Base-by-base conservation (phyloP, 2,113 vertebrate species). In the Thunnus thynnus region DNA sequence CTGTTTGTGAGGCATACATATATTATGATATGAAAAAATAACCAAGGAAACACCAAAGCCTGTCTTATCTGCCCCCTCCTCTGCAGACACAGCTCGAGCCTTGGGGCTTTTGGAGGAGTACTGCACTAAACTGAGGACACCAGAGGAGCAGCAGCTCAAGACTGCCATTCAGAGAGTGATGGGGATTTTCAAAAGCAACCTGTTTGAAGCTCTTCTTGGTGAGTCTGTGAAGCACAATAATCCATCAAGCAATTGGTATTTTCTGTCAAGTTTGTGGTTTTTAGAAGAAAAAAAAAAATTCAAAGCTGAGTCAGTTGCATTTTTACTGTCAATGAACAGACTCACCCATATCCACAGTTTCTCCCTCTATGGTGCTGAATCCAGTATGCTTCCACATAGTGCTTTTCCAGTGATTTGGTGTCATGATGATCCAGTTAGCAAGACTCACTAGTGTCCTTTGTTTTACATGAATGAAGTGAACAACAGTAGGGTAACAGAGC, bases 121-220 rank as follows among this genome's bases (percentile, higher is more conserved):
- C 69, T 98, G 97, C 90, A 95, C 95, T 91, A 97, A 96, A 90
- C 94, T 99, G 71, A 96, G 55, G 90, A 97, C 94, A 75, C 97
- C 97, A 2, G 97, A 98, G 80, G 97, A 99, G 79, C 96, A 97
- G 82, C 95, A 95, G 78, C 94, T 99, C 86, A 97, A 97, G 95
- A 96, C 94, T 88, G 97, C 97, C 91, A 96, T 99, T 91, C 95
- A 95, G 92, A 96, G 96, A 93, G 96, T 99, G 83, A 97, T 98
- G 95, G 94, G 92, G 72, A 97, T 99, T 94, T 98, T 99, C 91
- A 96, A 95, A 90, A 99, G 97, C 95, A 97, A 96, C 89, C 95
- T 99, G 85, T 99, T 99, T 92, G 96, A 97, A 93, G 98, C 97
- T 55, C 95, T 99, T 90, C 93, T 99, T 80, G 97, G 98, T 99